phyloP scores from a whole-genome alignment of 2,113 vertebrate genomes.

The Thalassarche chlororhynchos region DNA sequence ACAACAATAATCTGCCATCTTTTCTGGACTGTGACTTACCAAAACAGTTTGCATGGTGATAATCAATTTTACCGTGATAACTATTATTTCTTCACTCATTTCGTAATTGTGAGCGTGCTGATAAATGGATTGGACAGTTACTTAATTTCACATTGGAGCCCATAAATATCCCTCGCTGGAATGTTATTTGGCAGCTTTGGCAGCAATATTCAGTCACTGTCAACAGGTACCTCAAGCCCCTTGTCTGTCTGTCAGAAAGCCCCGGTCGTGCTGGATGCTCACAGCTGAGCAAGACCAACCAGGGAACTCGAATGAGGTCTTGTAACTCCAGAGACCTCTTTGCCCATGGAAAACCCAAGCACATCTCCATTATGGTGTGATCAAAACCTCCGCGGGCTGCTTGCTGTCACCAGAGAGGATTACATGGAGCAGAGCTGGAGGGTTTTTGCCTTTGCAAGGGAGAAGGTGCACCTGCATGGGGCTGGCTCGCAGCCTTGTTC shows the following conservation, averaged over 20 bases:
- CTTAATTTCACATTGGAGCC: not conserved
- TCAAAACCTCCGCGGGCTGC: not conserved
- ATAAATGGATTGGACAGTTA: not conserved
- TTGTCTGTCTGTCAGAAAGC: not conserved
- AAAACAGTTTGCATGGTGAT: not conserved
- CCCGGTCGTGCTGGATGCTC: fast-evolving
- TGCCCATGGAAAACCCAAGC: not conserved
- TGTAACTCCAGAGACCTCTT: not conserved
- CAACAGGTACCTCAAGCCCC: not conserved
- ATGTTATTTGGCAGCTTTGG: not conserved
- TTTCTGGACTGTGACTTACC: not conserved
- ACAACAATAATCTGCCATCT: not conserved
- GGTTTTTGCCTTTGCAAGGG: not conserved
- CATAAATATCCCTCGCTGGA: not conserved
- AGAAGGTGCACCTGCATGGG: not conserved
- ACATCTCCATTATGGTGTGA: not conserved
- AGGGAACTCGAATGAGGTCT: not conserved
- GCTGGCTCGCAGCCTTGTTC: not conserved
- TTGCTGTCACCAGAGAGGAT: not conserved
- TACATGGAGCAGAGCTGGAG: not conserved
- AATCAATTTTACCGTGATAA: not conserved
- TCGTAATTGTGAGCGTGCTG: not conserved
- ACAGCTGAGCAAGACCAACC: not conserved
- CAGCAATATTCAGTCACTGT: not conserved
- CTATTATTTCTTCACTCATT: slow-evolving; percentile 1